Evolutionary conservation across 2,113 vertebrate species (phyloP), one percentile per base, ranked within the genome.

Genomic region (Conger conger): DNA sequence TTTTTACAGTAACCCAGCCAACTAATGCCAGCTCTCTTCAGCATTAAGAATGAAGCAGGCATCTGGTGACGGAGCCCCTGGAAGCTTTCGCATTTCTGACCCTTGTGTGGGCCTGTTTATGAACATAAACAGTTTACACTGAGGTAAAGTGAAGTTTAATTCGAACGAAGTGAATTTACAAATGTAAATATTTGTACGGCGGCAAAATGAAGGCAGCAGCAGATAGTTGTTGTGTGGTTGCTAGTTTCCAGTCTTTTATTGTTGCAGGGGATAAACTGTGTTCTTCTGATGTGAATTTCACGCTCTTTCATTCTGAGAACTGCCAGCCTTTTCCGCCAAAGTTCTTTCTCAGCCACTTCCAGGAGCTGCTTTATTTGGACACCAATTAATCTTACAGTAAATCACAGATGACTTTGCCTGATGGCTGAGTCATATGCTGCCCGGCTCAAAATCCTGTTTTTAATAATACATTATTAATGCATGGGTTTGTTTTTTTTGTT

Each of bases 361-460:
- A 18, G 30, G 80, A 42, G 40, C 38, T 42, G 40, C 18, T 80
- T 45, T 80, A 80, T 50, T n/a, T 30, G 38, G 2, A 45, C 38
- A 50, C 79, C 50, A 45, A 80, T 42, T 23, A 80, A 80, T 80
- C 50, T 80, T 80, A n/a, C n/a, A n/a, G n/a, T n/a, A 80, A 45
- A 80, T 80, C 79, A 18, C 6, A 80, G 30, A 80, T n/a, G 79
- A 54, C 42, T 81, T 81, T 45, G 30, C 81, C 35, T 73, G 54
- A 73, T 57, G 36, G 7, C 35, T 30, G n/a, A 54, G 60, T 82
- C 38, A 40, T 82, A 63, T 35, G 54, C 81, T 82, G 36, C 81
- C 23, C 54, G 38, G 35, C 33, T 82, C 4, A 1, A 35, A 54
- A 81, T 81, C 33, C 53, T 68, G 33, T 63, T 8, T 68, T n/a